phyloP scores from a whole-genome alignment of 1,140 invertebrate species.

The Drosophila pectinifera region DNA sequence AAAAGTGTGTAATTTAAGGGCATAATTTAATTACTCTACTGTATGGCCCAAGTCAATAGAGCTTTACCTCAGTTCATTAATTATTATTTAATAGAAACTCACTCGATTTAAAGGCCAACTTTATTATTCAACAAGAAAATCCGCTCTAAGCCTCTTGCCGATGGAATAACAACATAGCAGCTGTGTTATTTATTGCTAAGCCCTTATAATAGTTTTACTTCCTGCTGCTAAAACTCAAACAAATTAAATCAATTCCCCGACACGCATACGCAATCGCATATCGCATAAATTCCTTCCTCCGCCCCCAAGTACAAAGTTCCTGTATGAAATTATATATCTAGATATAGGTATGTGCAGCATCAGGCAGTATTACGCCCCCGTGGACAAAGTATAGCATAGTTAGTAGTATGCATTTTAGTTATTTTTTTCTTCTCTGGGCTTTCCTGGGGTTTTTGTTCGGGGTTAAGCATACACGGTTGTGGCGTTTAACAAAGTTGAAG shows the following conservation, averaged over 20 bases:
- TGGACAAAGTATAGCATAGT: conserved; percentile 50
- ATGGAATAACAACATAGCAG: conserved; percentile 1
- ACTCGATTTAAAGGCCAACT: background rate
- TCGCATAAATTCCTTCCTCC: conserved; percentile 17
- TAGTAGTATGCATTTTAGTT: conserved; percentile 26
- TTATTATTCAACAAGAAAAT: conserved; percentile 10
- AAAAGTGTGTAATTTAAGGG: conserved; percentile 4
- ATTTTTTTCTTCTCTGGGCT: conserved; percentile 9
- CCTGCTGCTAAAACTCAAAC: conserved; percentile 26
- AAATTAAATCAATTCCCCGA: conserved; percentile 57
- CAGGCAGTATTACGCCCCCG: conserved; percentile 29
- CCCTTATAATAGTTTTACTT: conserved; percentile 25
- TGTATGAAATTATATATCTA: background rate
- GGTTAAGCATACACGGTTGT: conserved; percentile 51
- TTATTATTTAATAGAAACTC: conserved; percentile 1
- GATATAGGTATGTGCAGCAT: conserved; percentile 21
- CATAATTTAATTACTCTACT: background rate
- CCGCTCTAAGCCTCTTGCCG: conserved; percentile 5
- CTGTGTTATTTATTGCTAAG: conserved; percentile 1
- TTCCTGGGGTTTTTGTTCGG: conserved; percentile 30
- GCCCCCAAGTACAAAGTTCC: background rate
- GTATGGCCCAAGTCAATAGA: no score
- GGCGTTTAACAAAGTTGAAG: conserved; percentile 65
- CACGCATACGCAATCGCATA: conserved; percentile 34
- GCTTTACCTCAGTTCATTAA: background rate